Conservation (phyloP, 1,140 invertebrate genomes). For the Neodiprion pinetum region DNA sequence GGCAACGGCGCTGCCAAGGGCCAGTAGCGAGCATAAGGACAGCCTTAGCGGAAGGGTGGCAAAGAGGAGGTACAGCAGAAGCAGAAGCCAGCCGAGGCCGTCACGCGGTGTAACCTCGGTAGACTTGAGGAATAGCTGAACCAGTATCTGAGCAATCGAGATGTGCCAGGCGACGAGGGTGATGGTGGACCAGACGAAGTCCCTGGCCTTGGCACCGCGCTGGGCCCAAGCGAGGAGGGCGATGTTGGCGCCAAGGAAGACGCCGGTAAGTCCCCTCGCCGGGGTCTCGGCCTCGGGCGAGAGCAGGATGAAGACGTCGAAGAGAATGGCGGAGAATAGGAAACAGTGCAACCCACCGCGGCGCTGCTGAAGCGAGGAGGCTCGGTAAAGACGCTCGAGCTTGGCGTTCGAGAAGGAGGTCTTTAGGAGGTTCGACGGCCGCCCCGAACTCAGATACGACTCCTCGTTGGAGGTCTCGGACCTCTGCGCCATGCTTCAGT, state of each 20-base stretch:
- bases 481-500: constrained; percentile 43
- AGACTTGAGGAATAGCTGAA: constrained; percentile 63
- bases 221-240: constrained; percentile 62
- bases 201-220: constrained; percentile 53
- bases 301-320: constrained; percentile 70
- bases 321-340: constrained; percentile 71
- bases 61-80: constrained; percentile 86
- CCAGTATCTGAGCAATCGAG: constrained; percentile 68
- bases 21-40: constrained; percentile 68
- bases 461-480: constrained; percentile 56
- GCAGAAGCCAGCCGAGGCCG: constrained; percentile 77
- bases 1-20: constrained; percentile 65
- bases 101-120: constrained; percentile 64
- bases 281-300: constrained; percentile 57
- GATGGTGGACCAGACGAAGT: constrained; percentile 61
- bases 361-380: constrained; percentile 77
- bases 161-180: constrained; percentile 71
- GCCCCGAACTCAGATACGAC: constrained; percentile 55
- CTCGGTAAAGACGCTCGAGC: constrained; percentile 77
- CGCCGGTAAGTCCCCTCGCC: constrained; percentile 63
- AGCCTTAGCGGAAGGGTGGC: constrained; percentile 80
- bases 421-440: constrained; percentile 55
- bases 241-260: constrained; percentile 64
- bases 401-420: constrained; percentile 52
- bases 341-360: constrained; percentile 80